Conservation (phyloP, 2,113 vertebrate species). For the Ochotona curzoniae region DNA sequence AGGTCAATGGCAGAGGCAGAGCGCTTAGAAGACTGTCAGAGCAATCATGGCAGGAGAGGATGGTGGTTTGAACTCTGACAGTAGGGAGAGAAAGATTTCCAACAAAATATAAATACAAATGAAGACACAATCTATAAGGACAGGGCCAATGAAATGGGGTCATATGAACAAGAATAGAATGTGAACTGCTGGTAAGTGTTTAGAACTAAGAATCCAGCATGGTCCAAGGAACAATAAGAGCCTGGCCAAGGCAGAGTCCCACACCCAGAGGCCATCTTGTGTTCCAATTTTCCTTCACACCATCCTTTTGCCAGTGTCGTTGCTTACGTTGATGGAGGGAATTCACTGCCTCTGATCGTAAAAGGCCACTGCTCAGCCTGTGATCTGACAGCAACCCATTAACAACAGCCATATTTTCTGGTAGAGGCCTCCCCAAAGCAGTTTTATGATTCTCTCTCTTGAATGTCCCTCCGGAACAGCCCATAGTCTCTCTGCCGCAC, state of each 20-base stretch:
- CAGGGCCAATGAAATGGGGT: neutral
- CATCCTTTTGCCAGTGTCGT: neutral
- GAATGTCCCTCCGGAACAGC: neutral
- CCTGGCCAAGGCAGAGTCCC: neutral
- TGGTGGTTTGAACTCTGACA: neutral
- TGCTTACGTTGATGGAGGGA: slow-evolving; percentile 54
- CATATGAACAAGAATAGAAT: neutral
- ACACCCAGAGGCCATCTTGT: neutral
- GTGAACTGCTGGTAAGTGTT: neutral
- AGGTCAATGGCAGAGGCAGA: neutral
- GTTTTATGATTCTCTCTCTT: slow-evolving; percentile 31
- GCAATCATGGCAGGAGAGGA: neutral
- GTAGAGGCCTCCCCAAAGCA: neutral
- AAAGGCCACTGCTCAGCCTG: neutral
- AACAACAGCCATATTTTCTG: slow-evolving; percentile 35
- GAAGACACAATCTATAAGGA: neutral
- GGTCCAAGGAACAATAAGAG: neutral
- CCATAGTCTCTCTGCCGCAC: no score
- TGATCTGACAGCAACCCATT: neutral
- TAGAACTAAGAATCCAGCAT: neutral
- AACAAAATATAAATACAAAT: neutral
- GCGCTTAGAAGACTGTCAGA: neutral
- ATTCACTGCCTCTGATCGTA: slow-evolving; percentile 37
- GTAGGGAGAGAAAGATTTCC: neutral
- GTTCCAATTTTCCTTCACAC: slow-evolving; percentile 5